A percentile compares a stretch with the other conserved stretches of the same genome.
Evolutionary conservation across 2,888 invertebrate species (phyloP).

Genomic region (Anthrax anthrax): DNA sequence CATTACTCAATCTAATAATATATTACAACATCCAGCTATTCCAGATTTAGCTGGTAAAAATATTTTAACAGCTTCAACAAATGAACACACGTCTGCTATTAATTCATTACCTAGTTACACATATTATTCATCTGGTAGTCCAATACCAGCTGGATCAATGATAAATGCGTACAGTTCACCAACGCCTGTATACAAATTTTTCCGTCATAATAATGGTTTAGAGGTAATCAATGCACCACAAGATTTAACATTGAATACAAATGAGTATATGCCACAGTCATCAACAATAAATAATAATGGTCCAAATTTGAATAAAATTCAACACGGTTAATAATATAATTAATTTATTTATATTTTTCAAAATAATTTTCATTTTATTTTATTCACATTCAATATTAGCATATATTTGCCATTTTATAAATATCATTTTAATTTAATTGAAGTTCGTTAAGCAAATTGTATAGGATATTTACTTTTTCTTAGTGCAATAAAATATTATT

Average conservation of each 20-base stretch:
- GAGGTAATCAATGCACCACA: conserved; percentile 20
- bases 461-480: too few relatives aligned
- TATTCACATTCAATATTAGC: too few relatives aligned
- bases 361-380: too few relatives aligned
- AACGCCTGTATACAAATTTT: conserved; percentile 19
- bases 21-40: conserved; percentile 5
- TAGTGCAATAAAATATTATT: too few relatives aligned
- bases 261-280: conserved; percentile 27
- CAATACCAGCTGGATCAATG: conserved; percentile 14
- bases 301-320: conserved; percentile 8
- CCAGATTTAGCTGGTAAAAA: not conserved
- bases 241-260: conserved; percentile 23
- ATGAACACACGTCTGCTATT: not conserved
- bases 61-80: not conserved
- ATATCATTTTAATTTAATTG: too few relatives aligned
- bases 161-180: conserved; percentile 14
- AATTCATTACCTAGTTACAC: not conserved
- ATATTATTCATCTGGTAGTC: conserved; percentile 10
- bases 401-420: too few relatives aligned
- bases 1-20: conserved; percentile 14
- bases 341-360: too few relatives aligned
- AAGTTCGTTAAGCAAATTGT: too few relatives aligned
- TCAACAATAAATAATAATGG: too few relatives aligned
- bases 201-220: conserved; percentile 27
- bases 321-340: too few relatives aligned